phyloP scores from a whole-genome alignment of 2,113 vertebrate genomes.

The Cyprinodon tularosa region DNA sequence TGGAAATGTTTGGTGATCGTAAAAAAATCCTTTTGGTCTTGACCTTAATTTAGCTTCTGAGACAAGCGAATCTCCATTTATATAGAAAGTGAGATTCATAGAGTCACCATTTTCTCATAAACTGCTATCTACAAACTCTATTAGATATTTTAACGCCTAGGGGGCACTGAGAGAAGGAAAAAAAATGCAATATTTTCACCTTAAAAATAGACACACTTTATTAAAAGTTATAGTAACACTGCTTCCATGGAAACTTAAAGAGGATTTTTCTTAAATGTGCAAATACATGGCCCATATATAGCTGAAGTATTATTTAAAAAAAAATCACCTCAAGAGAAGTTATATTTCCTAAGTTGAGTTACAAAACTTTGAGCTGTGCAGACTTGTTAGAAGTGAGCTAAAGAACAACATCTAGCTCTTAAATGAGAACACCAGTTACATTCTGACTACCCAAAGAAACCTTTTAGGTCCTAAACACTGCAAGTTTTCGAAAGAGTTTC shows the following conservation, averaged over 20 bases:
- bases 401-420: not conserved
- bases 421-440: not conserved
- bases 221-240: not conserved
- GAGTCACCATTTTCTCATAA: too few relatives aligned
- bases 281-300: not conserved
- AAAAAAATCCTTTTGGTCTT: too few relatives aligned
- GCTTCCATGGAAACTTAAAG: not conserved
- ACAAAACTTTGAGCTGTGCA: slow-evolving; percentile 35
- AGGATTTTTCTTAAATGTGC: not conserved
- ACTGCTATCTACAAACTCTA: too few relatives aligned
- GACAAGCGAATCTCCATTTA: too few relatives aligned
- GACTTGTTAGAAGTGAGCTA: slow-evolving; percentile 23
- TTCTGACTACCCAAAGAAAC: not conserved
- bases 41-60: too few relatives aligned
- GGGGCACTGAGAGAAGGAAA: too few relatives aligned
- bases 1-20: too few relatives aligned
- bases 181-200: too few relatives aligned
- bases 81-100: too few relatives aligned
- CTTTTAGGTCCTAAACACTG: not conserved
- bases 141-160: too few relatives aligned
- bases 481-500: not conserved
- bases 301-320: not conserved
- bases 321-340: slow-evolving; percentile 21
- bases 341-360: slow-evolving; percentile 39
- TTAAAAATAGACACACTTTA: too few relatives aligned